Evolutionary conservation across 2,797 vertebrate species (phyloP).

Genomic region (Garrulus glandarius): DNA sequence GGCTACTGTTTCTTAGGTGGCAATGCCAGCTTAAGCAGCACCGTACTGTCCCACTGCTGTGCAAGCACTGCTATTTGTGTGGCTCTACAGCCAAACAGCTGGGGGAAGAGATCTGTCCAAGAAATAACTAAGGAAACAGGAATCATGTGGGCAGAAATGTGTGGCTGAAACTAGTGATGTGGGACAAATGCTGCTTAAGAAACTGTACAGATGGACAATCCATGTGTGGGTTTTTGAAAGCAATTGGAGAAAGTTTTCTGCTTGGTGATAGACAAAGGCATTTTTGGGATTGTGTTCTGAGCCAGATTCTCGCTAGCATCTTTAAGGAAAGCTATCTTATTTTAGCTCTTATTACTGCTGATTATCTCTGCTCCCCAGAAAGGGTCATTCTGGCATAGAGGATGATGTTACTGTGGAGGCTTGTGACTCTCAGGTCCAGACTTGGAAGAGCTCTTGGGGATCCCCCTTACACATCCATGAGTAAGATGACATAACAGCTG

Average conservation of each 20-base stretch:
- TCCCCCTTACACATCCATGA: not conserved
- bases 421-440: not conserved
- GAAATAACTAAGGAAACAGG: not conserved
- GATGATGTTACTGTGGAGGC: not conserved
- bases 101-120: not conserved
- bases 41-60: not conserved
- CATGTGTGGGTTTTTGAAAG: not conserved
- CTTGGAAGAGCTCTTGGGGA: not conserved
- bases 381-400: not conserved
- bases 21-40: not conserved
- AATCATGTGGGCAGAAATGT: not conserved
- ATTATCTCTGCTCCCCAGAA: not conserved
- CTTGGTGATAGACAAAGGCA: slow-evolving; percentile 18
- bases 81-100: not conserved
- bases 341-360: not conserved
- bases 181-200: not conserved
- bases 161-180: not conserved
- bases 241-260: not conserved
- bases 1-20: not conserved
- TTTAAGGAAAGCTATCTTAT: not conserved
- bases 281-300: slow-evolving; percentile 20
- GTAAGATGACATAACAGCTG: not conserved
- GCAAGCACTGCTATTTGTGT: not conserved
- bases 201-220: not conserved
- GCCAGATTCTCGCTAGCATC: not conserved